Percentiles rank a stretch among this genome's conserved stretches.
These are phyloP conservation scores for Chlorodrepanis virens DNA, from an alignment of 2,113 vertebrate genomes.

Conservation along the genomic window DNA sequence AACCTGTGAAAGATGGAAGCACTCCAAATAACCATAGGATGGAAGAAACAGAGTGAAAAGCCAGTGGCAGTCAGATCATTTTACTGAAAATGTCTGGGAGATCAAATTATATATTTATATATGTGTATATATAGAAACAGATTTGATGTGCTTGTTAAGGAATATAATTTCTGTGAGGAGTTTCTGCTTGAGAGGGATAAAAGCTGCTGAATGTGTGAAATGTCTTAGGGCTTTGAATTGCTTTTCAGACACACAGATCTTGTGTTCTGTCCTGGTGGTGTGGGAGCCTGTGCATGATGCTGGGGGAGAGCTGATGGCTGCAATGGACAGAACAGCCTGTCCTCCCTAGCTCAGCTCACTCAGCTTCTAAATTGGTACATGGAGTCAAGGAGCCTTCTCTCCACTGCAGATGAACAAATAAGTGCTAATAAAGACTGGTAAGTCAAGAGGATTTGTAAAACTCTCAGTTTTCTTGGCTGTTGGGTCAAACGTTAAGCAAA, in stretches of 20 bases:
- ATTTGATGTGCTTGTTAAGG: background rate
- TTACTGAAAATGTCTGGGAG: background rate
- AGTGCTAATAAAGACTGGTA: background rate
- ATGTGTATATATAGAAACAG: background rate
- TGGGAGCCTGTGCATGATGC: background rate
- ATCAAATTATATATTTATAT: conserved; percentile 6
- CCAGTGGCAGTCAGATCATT: conserved; percentile 8
- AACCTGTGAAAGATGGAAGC: background rate
- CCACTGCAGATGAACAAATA: background rate
- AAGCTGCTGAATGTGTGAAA: background rate
- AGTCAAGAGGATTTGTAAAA: background rate
- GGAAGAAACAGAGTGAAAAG: conserved; percentile 16
- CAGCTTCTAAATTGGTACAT: background rate
- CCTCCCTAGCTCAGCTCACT: background rate
- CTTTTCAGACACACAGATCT: background rate
- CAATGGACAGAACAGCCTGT: conserved; percentile 24
- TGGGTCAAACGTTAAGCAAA: background rate
- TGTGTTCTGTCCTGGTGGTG: background rate
- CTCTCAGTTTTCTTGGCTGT: background rate
- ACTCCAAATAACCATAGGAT: background rate
- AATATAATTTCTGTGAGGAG: conserved; percentile 3
- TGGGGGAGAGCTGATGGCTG: background rate
- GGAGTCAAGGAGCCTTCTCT: background rate
- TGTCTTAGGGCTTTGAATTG: background rate
- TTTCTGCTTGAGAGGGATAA: background rate